phyloP scores from a whole-genome alignment of 2,888 invertebrate species.

The Eremobia ochroleuca region DNA sequence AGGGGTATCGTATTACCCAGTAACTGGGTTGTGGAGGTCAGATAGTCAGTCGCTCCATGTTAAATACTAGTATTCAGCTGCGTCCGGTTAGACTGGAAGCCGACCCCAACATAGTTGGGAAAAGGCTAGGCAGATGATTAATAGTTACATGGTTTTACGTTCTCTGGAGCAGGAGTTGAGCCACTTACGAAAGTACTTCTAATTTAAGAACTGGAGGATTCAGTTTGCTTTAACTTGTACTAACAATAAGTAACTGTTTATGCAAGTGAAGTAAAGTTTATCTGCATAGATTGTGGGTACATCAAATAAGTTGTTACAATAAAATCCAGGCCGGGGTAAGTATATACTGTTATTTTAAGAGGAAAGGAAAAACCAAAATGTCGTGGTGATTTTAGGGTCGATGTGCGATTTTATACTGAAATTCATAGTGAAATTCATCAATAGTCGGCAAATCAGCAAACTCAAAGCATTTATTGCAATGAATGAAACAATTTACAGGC shows the following conservation, averaged over 20 bases:
- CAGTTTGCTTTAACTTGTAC: not conserved
- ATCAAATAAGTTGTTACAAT: not conserved
- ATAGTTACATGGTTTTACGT: conserved; percentile 30
- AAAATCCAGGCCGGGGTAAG: not conserved
- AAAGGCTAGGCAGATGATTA: no score
- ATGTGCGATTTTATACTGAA: not conserved
- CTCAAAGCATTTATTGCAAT: not conserved
- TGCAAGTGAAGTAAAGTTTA: not conserved
- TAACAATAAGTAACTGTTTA: not conserved
- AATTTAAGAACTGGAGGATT: not conserved
- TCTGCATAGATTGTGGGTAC: not conserved
- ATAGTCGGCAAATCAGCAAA: not conserved
- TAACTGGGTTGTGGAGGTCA: no score
- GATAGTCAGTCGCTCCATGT: no score
- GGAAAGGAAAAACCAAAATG: not conserved
- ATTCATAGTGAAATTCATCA: not conserved
- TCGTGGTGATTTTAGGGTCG: not conserved
- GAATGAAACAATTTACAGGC: not conserved
- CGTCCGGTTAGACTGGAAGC: no score
- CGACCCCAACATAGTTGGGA: no score
- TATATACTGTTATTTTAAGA: not conserved
- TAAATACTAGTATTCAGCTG: no score
- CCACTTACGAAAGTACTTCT: not conserved
- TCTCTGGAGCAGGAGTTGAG: conserved; percentile 11
- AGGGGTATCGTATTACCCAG: no score